phyloP scores from a whole-genome alignment of 2,113 vertebrate species.

The Limanda limanda region DNA sequence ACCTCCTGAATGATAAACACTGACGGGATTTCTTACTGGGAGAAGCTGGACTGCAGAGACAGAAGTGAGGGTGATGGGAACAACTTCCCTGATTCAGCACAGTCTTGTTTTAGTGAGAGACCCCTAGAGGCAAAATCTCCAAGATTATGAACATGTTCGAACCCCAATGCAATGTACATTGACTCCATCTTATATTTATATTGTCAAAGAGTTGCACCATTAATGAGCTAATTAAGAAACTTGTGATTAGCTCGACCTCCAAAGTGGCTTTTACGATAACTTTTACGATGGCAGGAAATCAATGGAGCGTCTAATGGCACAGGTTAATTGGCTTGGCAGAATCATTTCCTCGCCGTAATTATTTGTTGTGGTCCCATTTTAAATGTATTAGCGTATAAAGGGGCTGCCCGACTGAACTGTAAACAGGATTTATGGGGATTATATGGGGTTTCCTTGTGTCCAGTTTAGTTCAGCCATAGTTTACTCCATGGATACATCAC shows the following conservation, averaged over 20 bases:
- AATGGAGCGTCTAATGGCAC: conserved; percentile 50
- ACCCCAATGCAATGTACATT: conserved; percentile 10
- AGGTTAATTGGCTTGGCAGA: conserved; percentile 68
- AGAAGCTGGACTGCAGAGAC: neutral
- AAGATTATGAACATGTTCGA: neutral
- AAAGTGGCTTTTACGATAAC: conserved; percentile 32
- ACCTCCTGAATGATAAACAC: neutral
- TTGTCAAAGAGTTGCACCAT: conserved; percentile 16
- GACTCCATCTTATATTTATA: conserved; percentile 22
- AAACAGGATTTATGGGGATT: conserved; percentile 68
- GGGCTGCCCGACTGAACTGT: conserved; percentile 52
- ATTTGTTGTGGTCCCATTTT: conserved; percentile 70
- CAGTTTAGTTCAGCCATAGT: neutral
- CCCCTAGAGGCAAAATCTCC: neutral
- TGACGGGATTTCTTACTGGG: neutral
- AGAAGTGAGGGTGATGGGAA: neutral
- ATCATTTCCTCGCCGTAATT: conserved; percentile 65
- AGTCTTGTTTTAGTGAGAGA: neutral
- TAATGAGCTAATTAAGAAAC: conserved; percentile 55
- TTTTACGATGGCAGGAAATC: conserved; percentile 39
- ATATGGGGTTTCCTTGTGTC: conserved; percentile 24
- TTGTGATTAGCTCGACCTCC: conserved; percentile 57
- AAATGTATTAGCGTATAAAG: conserved; percentile 61
- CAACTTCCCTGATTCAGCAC: neutral
- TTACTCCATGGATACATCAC: neutral